These are phyloP conservation scores for Cavia aperea DNA, from an alignment of 2,113 vertebrate genomes.

Conservation along the genomic window DNA sequence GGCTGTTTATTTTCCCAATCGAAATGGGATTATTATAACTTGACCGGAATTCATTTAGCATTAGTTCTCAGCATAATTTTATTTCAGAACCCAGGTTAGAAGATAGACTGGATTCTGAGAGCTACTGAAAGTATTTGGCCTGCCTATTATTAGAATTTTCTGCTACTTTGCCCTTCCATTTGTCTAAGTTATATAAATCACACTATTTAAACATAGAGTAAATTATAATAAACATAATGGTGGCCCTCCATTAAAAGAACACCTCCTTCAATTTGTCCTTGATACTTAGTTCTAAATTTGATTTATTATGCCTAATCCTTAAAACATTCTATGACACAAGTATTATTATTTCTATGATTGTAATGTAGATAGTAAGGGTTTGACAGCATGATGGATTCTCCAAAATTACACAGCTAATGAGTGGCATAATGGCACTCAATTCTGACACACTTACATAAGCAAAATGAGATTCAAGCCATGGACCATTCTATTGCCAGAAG, in stretches of 20 bases:
- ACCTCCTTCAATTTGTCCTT: neutral
- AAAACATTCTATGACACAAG: neutral
- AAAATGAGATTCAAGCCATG: neutral
- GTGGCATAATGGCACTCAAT: neutral
- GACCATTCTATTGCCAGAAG: neutral
- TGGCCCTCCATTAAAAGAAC: neutral
- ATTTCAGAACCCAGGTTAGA: neutral
- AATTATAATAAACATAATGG: neutral
- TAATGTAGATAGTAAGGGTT: neutral
- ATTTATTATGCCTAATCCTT: neutral
- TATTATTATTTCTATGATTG: neutral
- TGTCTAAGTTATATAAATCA: neutral
- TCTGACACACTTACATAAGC: neutral
- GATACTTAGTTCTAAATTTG: neutral
- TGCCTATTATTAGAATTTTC: neutral
- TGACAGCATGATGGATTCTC: neutral
- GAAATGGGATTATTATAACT: neutral
- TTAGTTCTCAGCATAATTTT: neutral
- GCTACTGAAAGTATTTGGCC: neutral
- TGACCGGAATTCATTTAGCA: neutral
- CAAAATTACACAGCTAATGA: neutral
- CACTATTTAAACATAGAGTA: neutral
- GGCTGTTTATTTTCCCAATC: conserved; percentile 22
- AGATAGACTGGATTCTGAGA: neutral
- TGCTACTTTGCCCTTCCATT: neutral